Evolutionary conservation across 2,888 invertebrate species (phyloP), one percentile per base, ranked within the genome.

Genomic region (Brenthis daphne): DNA sequence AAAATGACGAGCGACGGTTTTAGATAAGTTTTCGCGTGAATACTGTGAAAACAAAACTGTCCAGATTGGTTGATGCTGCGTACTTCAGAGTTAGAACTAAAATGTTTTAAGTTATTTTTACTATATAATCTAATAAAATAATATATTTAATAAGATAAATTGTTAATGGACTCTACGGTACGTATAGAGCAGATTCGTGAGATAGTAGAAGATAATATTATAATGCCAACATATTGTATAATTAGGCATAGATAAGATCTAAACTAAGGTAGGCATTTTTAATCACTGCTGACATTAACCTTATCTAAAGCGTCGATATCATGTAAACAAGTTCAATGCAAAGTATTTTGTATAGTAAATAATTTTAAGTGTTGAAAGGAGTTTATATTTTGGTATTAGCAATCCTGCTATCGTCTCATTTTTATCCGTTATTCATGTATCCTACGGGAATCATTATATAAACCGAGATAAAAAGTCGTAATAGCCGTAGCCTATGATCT

Each of bases 1-100:
- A 68, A 76, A 79, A 73, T 83, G 83, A 80, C 84, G 77, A 75
- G 77, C 74, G 79, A 76, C 77, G 79, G 80, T 74, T 75, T 76
- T 74, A 82, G 88, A 88, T 88, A 86, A 82, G 70, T 77, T 78
- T 79, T 76, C 70, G 68, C 71, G 70, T 68, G 74, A 84, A 86
- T 85, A 85, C 79, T 72, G 67, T 71, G 73, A 51, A 73, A 72
- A 72, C 12, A 70, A 48, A 13, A n/a, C 11, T 12, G 54, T 50
- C 58, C 29, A 71, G 64, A 61, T 71, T 68, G 65, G 16, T 6
- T 67, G 70, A 74, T 72, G 71, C 72, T 69, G 70, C n/a, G 51
- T 37, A 65, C 53, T 50, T 56, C 6, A 11, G 1, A 6, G 24
- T 12, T 13, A 8, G 6, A 37, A 37, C 8, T 37, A 37, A 37